These are phyloP conservation scores for Phaetusa simplex DNA, from an alignment of 2,113 vertebrate species.

Conservation along the genomic window DNA sequence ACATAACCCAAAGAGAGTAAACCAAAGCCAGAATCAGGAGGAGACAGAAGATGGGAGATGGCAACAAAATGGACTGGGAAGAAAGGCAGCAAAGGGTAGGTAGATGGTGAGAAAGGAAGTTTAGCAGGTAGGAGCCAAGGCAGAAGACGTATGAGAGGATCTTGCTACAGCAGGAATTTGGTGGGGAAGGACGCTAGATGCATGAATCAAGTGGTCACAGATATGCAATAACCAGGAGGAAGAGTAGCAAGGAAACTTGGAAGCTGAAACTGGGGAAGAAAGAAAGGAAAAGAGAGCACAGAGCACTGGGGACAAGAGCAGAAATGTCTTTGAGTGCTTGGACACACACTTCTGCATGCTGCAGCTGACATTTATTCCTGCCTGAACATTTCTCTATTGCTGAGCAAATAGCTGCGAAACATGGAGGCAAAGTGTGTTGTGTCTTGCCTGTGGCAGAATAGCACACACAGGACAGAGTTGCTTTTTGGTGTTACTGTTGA, in stretches of 20 bases:
- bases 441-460: not conserved
- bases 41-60: not conserved
- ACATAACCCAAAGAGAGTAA: not conserved
- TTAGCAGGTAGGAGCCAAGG: not conserved
- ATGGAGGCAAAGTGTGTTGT: not conserved
- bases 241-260: not conserved
- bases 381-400: not conserved
- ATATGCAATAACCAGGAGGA: not conserved
- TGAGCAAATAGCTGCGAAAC: not conserved
- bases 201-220: not conserved
- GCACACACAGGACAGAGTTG: not conserved
- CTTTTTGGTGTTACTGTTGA: not conserved
- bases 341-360: accelerated
- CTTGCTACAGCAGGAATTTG: not conserved
- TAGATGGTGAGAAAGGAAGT: not conserved
- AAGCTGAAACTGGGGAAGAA: not conserved
- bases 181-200: not conserved
- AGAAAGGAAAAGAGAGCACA: not conserved
- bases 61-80: not conserved
- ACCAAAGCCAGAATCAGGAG: not conserved
- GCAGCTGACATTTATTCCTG: not conserved
- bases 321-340: not conserved
- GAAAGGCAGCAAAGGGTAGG: not conserved
- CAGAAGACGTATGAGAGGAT: not conserved
- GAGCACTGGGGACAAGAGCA: not conserved